Evolutionary conservation across 2,797 vertebrate genomes (phyloP), one percentile per base, ranked within the genome.

Genomic region (Macropodus opercularis): DNA sequence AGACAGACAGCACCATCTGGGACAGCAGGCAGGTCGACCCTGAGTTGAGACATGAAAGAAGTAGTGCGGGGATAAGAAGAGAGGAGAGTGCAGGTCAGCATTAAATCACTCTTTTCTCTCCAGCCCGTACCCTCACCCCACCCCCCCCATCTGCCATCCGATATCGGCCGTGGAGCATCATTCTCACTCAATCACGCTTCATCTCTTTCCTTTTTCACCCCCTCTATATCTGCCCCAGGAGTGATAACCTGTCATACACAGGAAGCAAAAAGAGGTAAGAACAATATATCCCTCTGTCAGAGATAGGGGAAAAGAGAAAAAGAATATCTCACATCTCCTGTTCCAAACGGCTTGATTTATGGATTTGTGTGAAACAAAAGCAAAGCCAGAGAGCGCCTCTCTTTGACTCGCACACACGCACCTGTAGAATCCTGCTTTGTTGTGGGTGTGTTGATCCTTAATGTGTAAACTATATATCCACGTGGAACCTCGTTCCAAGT

Each of bases 1-100:
- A 55, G 92, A 96, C 87, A 92, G 94, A 96, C 93, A 95, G 92
- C 92, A 94, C 90, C 93, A 96, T 94, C 93, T 96, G 94, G 85
- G 89, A 85, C 83, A 85, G 80, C 77, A 61, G 79, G 80, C 81
- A 7, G 75, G 78, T 87, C 89, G 91, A 93, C 91, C 91, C 83
- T 36, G 63, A 85, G 75, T 79, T 71, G 76, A 81, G 69, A 90
- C 92, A 90, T 94, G 87, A 93, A 93, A 93, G 91, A 76, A 60
- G 48, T 57, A 10, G 77, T 83, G 70, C 81, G 78, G 50, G 81
- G 73, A 80, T 75, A 69, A 84, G 79, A 80, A 47, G 75, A 80
- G 71, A 63, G 74, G 61, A 73, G 75, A 83, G 84, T 78, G 69
- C 72, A 81, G 67, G 72, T 72, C 82, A 46, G 63, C 85, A 62